phyloP scores from a whole-genome alignment of 2,797 vertebrate genomes.

The Xerus rutilus region DNA sequence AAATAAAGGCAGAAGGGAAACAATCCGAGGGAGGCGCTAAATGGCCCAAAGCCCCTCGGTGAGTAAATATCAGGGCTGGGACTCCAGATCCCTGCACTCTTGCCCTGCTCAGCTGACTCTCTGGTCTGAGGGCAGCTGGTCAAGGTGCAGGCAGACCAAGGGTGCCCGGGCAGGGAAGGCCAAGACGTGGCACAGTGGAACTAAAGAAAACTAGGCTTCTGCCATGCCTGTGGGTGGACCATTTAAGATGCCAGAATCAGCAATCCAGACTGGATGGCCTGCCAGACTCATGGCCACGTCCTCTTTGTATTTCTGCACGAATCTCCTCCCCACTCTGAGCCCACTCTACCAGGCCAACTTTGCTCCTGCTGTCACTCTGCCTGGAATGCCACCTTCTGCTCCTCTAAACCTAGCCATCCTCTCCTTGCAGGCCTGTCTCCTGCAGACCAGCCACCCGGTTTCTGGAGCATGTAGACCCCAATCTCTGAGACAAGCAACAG shows the following conservation, averaged over 20 bases:
- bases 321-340: not conserved
- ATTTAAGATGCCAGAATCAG: not conserved
- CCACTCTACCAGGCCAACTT: not conserved
- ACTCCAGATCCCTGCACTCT: not conserved
- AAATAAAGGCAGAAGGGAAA: not conserved
- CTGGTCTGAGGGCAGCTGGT: not conserved
- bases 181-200: not conserved
- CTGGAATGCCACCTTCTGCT: not conserved
- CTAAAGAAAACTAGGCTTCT: not conserved
- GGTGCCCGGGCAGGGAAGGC: not conserved
- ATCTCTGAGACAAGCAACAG: not conserved
- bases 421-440: not conserved
- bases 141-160: not conserved
- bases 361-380: too few relatives aligned
- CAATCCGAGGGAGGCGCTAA: not conserved
- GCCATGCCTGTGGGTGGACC: fast-evolving
- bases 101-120: not conserved
- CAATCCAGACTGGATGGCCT: not conserved
- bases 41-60: not conserved
- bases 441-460: not conserved
- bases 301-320: not conserved
- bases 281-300: not conserved
- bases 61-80: not conserved
- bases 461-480: not conserved
- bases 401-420: not conserved